These are phyloP conservation scores for Carettochelys insculpta DNA, from an alignment of 2,113 vertebrate genomes.

Conservation along the genomic window DNA sequence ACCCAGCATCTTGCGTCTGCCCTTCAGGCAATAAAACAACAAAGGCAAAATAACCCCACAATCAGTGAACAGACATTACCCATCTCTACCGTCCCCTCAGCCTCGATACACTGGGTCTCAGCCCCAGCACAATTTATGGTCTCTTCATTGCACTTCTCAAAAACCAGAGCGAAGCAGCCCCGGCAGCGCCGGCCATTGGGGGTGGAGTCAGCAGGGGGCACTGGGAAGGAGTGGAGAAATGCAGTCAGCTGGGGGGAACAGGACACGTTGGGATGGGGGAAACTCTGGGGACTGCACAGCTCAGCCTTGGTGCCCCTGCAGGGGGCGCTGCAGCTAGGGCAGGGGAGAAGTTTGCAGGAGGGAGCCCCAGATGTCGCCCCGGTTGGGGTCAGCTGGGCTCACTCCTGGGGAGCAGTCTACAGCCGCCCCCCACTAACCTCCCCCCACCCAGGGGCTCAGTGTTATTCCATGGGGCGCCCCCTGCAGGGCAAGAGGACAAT, in stretches of 20 bases:
- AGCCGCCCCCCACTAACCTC: too few species aligned
- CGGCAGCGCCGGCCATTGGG: not conserved
- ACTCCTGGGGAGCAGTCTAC: too few species aligned
- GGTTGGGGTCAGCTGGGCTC: not conserved
- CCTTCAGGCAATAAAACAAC: not conserved
- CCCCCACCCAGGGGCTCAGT: not conserved
- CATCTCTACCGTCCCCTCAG: fast-evolving
- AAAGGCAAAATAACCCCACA: not conserved
- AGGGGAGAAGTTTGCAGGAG: not conserved
- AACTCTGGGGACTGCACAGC: not conserved
- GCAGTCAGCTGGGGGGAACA: not conserved
- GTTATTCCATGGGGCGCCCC: too few species aligned
- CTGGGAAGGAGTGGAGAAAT: not conserved
- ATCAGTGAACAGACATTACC: not conserved
- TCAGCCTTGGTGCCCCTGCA: not conserved
- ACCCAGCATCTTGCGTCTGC: not conserved
- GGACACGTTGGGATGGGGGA: not conserved
- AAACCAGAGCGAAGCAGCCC: fast-evolving
- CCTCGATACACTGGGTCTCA: not conserved
- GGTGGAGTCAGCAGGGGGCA: too few species aligned
- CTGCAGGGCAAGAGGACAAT: too few species aligned
- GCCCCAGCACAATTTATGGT: not conserved
- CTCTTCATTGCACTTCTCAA: not conserved
- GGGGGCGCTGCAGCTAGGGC: not conserved
- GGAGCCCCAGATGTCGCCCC: too few species aligned